Base-by-base conservation (phyloP, 2,888 invertebrate species). In the Anagyrus pseudococci region DNA sequence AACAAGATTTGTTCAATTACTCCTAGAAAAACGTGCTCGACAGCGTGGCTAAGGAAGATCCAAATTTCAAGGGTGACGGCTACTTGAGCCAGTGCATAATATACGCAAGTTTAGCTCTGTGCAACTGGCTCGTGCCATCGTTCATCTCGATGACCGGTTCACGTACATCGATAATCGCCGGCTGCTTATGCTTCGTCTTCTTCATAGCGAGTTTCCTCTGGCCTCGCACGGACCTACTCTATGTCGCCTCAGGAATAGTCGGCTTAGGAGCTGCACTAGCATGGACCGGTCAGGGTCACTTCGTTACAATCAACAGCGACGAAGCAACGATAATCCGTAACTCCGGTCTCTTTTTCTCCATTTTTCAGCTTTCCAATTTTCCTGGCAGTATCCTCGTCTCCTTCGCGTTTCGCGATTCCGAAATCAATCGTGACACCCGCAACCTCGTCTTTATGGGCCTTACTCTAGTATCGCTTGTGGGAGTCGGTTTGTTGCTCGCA, bases 341-440 rank as follows among this genome's bases (percentile, higher is more conserved):
- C 82, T 94, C 96, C 13, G 97, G 98, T 10, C 85, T 98, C 50
- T 98, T 98, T 81, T 98, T 98, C 98, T 97, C 97, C 0, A 88
- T 98, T 83, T 85, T 97, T 68, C 97, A 98, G 80, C 90, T 69
- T 84, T 98, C 98, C 77, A 88, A 97, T 84, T 91, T 98, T 81
- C 89, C 94, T 77, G 98, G 98, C 58, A 99, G 98, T 78, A 84
- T 96, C 29, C 98, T 97, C 83, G 95, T 98, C 23, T 97, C 89
- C 82, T 92, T 93, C 78, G 89, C 91, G 79, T 96, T 99, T 83
- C 89, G 89, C 84, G 92, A 92, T 54, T 87, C 90, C 77, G 85
- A 84, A 0, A 75, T 76, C 13, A 64, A 67, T 1, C 89, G 91
- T 69, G 76, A 83, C 55, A 92, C 92, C 0, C 85, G 96, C 22